Percentiles rank a stretch among this genome's conserved stretches.
phyloP scores from a whole-genome alignment of 2,888 invertebrate species.

The Chrysolina americana region DNA sequence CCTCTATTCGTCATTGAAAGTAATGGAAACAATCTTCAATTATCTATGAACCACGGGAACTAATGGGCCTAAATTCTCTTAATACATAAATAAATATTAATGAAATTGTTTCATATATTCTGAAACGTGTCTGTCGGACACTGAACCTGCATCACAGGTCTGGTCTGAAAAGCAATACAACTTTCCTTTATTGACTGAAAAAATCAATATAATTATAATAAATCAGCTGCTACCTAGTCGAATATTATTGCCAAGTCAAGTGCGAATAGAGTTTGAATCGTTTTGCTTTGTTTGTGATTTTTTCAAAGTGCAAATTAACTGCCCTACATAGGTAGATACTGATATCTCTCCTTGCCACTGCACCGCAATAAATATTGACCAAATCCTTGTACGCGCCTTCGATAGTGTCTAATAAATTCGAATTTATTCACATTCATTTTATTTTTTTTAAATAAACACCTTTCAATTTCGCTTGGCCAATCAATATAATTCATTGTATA shows the following conservation, averaged over 20 bases:
- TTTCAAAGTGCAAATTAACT: constrained; percentile 21
- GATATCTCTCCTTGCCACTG: constrained; percentile 19
- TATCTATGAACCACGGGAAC: no score
- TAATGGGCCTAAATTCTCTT: no score
- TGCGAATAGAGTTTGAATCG: neutral
- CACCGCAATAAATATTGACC: neutral
- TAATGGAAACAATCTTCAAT: no score
- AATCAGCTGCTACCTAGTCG: neutral
- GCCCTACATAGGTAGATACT: constrained; percentile 29
- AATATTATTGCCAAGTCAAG: neutral
- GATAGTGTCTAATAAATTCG: constrained; percentile 5
- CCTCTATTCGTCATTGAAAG: no score
- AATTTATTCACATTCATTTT: constrained; percentile 10
- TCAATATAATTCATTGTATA: neutral
- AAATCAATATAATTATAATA: neutral
- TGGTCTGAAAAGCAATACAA: neutral
- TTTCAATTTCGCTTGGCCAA: constrained; percentile 7
- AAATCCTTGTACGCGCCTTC: constrained; percentile 16
- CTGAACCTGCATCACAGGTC: no score
- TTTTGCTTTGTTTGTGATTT: constrained; percentile 15
- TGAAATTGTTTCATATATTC: no score
- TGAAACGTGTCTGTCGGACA: no score
- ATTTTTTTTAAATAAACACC: neutral
- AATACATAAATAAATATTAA: no score
- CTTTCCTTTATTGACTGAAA: neutral